A percentile compares a stretch with the other conserved stretches of the same genome.
Evolutionary conservation across 1,140 invertebrate genomes (phyloP).

Genomic region (Panagrolaimus sp.): DNA sequence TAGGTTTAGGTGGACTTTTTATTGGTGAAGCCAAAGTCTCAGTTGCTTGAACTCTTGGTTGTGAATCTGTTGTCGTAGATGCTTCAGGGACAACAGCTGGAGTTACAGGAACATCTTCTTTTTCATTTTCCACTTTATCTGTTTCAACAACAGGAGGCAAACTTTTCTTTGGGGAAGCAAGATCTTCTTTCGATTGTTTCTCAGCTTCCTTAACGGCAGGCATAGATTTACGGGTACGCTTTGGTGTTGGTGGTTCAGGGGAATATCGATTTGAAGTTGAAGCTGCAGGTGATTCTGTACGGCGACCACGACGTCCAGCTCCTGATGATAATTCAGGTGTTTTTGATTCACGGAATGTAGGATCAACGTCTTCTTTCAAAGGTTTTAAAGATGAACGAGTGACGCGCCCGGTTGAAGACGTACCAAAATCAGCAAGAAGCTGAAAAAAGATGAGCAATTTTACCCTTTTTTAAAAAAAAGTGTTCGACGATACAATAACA

Average conservation of each 20-base stretch:
- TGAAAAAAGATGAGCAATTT: not conserved
- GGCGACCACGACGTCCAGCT: not conserved
- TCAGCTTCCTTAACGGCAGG: not conserved
- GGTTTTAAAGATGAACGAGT: not conserved
- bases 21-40: too few relatives aligned
- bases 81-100: too few relatives aligned
- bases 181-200: too few relatives aligned
- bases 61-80: too few relatives aligned
- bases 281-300: not conserved
- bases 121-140: too few relatives aligned
- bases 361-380: not conserved
- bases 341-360: not conserved
- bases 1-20: too few relatives aligned
- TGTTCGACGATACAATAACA: too few relatives aligned
- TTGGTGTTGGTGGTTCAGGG: not conserved
- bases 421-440: not conserved
- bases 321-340: not conserved
- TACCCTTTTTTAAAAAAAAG: too few relatives aligned
- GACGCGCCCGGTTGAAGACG: not conserved
- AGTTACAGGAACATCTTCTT: too few relatives aligned
- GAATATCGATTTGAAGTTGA: not conserved
- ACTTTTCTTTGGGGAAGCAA: too few relatives aligned
- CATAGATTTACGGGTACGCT: not conserved
- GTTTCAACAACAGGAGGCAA: too few relatives aligned
- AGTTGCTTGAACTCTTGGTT: too few relatives aligned